These are phyloP conservation scores for Meriones psammophilus DNA, from an alignment of 2,797 vertebrate species.

Conservation along the genomic window DNA sequence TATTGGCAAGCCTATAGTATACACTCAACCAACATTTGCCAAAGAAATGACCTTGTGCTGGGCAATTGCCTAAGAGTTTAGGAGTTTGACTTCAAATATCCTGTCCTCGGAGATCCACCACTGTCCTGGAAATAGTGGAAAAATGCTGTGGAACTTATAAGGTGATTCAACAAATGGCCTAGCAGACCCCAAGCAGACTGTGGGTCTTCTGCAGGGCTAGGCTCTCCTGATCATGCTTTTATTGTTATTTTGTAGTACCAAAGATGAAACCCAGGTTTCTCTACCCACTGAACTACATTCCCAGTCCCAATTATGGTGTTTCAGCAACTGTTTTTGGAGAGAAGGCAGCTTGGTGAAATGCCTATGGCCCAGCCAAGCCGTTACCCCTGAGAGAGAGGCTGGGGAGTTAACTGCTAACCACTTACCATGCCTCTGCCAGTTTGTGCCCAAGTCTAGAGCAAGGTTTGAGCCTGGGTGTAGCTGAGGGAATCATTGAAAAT, in stretches of 20 bases:
- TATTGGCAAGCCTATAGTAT: neutral
- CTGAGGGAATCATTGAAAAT: neutral
- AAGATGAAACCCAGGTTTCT: neutral
- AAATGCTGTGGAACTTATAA: neutral
- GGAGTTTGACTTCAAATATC: slow-evolving; percentile 34
- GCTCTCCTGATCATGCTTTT: neutral
- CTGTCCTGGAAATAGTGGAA: neutral
- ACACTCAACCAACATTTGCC: neutral
- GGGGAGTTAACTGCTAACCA: neutral
- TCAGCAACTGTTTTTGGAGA: neutral
- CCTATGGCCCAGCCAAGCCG: slow-evolving; percentile 44
- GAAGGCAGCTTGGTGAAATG: slow-evolving; percentile 37
- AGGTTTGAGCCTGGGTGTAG: neutral
- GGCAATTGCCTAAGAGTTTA: neutral
- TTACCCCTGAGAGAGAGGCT: slow-evolving; percentile 6
- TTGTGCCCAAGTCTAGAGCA: neutral
- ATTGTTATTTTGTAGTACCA: neutral
- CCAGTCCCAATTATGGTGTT: neutral
- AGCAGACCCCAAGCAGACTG: neutral
- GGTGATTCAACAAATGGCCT: neutral
- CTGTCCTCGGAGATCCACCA: neutral
- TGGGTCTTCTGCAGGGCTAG: neutral
- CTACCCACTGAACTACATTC: neutral
- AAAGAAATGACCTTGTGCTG: slow-evolving; percentile 5
- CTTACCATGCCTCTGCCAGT: neutral